Conservation (phyloP, 2,888 invertebrate species). For the Microctonus brassicae region DNA sequence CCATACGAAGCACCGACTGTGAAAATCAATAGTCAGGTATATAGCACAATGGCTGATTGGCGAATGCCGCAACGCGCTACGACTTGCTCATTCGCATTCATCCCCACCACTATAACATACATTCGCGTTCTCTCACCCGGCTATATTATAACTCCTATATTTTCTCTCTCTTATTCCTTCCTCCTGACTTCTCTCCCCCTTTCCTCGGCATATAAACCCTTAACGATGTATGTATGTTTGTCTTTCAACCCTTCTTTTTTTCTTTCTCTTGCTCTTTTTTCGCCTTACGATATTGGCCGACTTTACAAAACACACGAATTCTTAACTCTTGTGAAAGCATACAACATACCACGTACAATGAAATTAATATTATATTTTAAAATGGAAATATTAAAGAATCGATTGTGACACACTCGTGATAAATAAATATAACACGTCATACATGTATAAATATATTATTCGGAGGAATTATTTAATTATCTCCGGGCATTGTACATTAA, state of each 20-base stretch:
- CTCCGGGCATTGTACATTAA: not conserved
- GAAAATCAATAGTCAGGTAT: conserved; percentile 57
- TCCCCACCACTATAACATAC: conserved; percentile 28
- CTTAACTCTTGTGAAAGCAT: not conserved
- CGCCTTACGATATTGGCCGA: conserved; percentile 22
- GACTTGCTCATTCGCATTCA: conserved; percentile 12
- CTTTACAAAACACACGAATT: conserved; percentile 28
- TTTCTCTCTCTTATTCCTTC: conserved; percentile 7
- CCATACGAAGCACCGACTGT: conserved; percentile 35
- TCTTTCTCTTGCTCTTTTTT: conserved; percentile 20
- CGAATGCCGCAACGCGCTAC: conserved; percentile 50
- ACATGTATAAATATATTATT: not conserved
- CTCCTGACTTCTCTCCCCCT: conserved; percentile 1
- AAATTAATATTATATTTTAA: too few relatives aligned
- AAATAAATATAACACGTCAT: not conserved
- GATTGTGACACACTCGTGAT: conserved; percentile 10
- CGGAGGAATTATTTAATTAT: not conserved
- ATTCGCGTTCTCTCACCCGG: conserved; percentile 15
- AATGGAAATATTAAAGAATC: conserved; percentile 5
- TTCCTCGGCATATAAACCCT: not conserved
- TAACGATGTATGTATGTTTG: not conserved
- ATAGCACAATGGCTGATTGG: conserved; percentile 57
- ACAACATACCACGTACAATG: too few relatives aligned
- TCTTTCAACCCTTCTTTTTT: not conserved
- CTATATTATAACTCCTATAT: too few relatives aligned